Conservation (phyloP, 1,140 invertebrate species). For the Stratiolaelaps scimitus region DNA sequence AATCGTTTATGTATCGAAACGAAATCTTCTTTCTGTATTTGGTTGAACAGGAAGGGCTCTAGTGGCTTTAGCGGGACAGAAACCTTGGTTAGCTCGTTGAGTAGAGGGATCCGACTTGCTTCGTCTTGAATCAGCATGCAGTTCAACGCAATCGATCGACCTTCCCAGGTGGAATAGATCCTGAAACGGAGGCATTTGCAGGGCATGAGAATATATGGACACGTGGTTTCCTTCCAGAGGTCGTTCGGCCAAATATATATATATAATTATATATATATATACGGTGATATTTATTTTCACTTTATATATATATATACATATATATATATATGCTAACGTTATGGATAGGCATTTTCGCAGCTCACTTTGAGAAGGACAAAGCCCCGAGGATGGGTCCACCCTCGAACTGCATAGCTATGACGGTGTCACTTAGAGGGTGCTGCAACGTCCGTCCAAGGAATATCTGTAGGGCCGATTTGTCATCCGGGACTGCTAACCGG, state of each 20-base stretch:
- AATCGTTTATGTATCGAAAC: no score
- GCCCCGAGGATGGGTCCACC: constrained; percentile 5
- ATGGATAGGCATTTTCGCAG: not conserved
- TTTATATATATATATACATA: not conserved
- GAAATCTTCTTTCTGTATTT: no score
- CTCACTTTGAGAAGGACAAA: not conserved
- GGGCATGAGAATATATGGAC: not conserved
- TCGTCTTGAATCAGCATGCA: not conserved
- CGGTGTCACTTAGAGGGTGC: not conserved
- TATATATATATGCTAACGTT: not conserved
- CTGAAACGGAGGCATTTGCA: not conserved
- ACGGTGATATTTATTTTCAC: not conserved
- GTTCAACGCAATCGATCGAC: constrained; percentile 10
- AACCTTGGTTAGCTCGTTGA: not conserved
- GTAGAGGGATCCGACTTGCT: not conserved
- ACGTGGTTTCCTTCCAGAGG: not conserved
- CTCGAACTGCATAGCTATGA: constrained; percentile 1
- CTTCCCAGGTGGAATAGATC: constrained; percentile 10
- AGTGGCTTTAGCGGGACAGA: no score
- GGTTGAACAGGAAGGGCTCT: no score
- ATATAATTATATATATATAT: not conserved
- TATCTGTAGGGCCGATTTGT: not conserved
- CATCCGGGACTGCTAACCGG: not conserved
- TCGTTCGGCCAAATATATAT: not conserved
- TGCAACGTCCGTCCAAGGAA: not conserved